phyloP scores from a whole-genome alignment of 2,113 vertebrate genomes.

The Pristiophorus japonicus region DNA sequence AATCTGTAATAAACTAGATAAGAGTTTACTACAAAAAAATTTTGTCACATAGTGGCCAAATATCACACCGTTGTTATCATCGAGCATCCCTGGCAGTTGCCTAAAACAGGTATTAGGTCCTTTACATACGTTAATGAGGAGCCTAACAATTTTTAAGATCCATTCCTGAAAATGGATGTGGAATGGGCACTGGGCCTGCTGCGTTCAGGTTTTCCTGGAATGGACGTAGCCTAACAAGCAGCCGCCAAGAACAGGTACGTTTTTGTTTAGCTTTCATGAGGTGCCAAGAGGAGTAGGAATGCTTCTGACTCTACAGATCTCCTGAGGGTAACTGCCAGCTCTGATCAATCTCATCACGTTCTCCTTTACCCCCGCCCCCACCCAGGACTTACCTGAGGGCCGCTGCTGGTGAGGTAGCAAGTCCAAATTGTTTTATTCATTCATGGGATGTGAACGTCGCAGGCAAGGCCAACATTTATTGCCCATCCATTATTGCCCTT shows the following conservation, averaged over 20 bases:
- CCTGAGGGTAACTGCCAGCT: background rate
- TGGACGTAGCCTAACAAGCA: background rate
- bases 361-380: background rate
- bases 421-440: background rate
- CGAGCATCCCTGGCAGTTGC: background rate
- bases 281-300: background rate
- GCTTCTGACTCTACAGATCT: background rate
- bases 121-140: background rate
- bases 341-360: background rate
- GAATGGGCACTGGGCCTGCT: background rate
- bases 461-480: too few relatives aligned
- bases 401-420: background rate
- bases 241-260: background rate
- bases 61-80: background rate
- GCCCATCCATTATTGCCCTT: too few relatives aligned
- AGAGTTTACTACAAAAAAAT: background rate
- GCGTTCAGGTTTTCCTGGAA: background rate
- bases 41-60: background rate
- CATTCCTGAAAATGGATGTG: background rate
- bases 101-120: background rate
- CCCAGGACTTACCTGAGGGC: background rate
- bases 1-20: background rate
- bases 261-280: background rate
- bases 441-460: too few relatives aligned
- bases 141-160: background rate